Evolutionary conservation across 2,113 vertebrate genomes (phyloP).

Genomic region (Ahaetulla prasina): DNA sequence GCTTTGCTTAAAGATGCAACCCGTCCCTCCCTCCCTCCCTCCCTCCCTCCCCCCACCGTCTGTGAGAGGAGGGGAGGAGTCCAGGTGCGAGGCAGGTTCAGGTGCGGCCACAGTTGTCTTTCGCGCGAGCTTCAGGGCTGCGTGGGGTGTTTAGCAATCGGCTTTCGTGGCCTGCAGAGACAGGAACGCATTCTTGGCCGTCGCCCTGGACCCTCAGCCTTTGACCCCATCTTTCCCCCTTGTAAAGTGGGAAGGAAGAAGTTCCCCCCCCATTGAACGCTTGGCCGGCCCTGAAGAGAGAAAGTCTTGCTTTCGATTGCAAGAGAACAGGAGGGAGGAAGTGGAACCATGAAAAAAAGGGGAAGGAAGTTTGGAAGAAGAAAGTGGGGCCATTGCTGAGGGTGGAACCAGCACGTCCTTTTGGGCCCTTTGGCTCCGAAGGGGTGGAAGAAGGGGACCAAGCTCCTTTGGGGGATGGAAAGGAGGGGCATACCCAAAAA

Average conservation of each 20-base stretch:
- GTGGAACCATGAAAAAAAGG: neutral
- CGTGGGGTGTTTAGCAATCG: neutral
- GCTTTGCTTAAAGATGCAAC: neutral
- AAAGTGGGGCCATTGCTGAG: fast-evolving
- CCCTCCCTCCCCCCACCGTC: too few species aligned
- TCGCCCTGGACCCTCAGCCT: too few species aligned
- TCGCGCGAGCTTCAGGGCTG: neutral
- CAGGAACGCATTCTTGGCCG: neutral
- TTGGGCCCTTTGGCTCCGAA: neutral
- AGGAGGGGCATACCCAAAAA: neutral
- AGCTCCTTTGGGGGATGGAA: neutral
- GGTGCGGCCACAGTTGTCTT: neutral
- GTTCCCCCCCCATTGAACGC: neutral
- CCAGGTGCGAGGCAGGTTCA: neutral
- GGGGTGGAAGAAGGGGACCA: too few species aligned
- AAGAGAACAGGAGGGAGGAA: neutral
- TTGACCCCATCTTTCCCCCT: neutral
- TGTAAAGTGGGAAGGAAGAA: neutral
- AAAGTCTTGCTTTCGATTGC: neutral
- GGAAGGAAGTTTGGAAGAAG: neutral
- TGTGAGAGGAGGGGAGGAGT: neutral
- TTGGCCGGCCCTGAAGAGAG: neutral
- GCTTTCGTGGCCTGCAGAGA: neutral
- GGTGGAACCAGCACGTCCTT: neutral
- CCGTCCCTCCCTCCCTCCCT: too few species aligned